Base-by-base conservation (phyloP, 1,140 invertebrate species). In the Zelostemma sp. region DNA sequence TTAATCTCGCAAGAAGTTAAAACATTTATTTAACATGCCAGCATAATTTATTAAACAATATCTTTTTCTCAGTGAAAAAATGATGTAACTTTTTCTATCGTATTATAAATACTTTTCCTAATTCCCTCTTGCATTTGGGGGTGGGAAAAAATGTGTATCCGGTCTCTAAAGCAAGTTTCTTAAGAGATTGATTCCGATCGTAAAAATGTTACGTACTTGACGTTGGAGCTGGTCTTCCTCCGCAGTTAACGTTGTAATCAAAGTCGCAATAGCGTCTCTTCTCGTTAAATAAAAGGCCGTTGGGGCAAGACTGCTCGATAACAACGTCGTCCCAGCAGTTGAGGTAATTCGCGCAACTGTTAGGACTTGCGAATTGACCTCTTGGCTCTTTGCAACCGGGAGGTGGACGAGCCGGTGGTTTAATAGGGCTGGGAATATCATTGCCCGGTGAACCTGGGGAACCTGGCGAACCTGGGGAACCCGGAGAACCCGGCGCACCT, bases 321-420 rank as follows among this genome's bases (percentile, higher is more conserved):
- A 87, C 89, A 35, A 86, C 85, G 0, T 89, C 90, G 67, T 91
- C 90, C 91, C 91, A 92, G 62, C 91, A 92, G 73, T 91, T 92
- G 0, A 92, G 63, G 74, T 89, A 92, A 70, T 86, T 88, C 16
- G 86, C 87, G 72, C 91, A 92, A 6, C 85, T 84, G 6, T 83
- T 87, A 0, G 85, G 81, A 17, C 88, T 89, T 0, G 89, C 86
- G 58, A 90, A 91, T 72, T 90, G 89, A 16, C 90, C 88, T 35
- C 89, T 67, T 0, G 74, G 56, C 12, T 51, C 78, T 5, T 78
- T 61, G 38, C 83, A 85, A 5, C 82, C 80, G 6, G 65, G 59
- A 0, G 75, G 68, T 5, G 70, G 73, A 35, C 61, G 61, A 0
- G 40, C 25, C 1, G 65, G 66, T 50, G 51, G 64, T 17, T 18